Evolutionary conservation across 1,140 invertebrate genomes (phyloP), one percentile per base, ranked within the genome.

Genomic region (Plutomurus gul): DNA sequence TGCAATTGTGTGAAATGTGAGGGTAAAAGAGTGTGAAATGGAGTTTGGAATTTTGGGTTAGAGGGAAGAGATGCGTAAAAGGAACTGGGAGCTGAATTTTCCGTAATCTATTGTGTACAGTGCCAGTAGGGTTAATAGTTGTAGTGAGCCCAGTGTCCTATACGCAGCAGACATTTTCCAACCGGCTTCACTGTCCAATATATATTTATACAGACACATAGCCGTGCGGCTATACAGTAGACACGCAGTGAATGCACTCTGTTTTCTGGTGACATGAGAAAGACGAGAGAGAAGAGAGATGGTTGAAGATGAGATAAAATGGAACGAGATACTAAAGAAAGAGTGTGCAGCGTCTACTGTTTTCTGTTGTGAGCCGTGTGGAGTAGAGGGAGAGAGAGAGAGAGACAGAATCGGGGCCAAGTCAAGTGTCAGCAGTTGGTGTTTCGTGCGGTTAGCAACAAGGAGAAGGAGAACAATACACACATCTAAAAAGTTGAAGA

Each of bases 1-100:
- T 33, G 56, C 56, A 65, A 65, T 65, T 65, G 56, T 65, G 56
- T 65, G 56, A 65, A 65, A 33, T 65, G 56, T 30, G 56, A 33
- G 56, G 56, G 25, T 65, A 65, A 65, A 65, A 65, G 56, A 65
- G 56, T 65, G 56, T 65, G 56, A 65, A 65, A 65, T 65, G 18
- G 56, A 65, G 56, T 65, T 65, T 65, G 56, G 56, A 65, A 65
- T 65, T 65, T 65, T 65, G 56, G 56, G 56, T 65, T 65, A n/a
- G 27, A 65, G 56, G 56, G 56, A 65, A 65, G n/a, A 27, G 56
- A 60, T 30, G 56, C 56, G 56, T 25, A 65, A 65, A 65, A 33
- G 36, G 56, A 65, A 65, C 30, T 65, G 56, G 13, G 56, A 65
- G 56, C 36, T 60, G 51, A 60, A 30, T 65, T 25, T 65, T 65